Evolutionary conservation across 1,140 invertebrate genomes (phyloP).

Genomic region (Oryzaephilus surinamensis): DNA sequence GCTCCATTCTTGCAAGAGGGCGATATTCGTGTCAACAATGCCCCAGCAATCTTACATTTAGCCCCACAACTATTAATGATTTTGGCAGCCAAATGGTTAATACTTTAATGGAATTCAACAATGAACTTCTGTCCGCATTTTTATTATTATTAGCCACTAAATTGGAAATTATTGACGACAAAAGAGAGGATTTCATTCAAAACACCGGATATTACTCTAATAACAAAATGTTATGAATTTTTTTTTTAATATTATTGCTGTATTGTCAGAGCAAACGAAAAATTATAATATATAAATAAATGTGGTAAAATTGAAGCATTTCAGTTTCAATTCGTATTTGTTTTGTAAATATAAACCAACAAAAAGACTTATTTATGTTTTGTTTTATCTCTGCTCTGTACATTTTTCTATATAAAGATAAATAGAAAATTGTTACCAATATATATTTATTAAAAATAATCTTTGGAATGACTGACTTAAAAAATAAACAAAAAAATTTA

Average conservation of each 20-base stretch:
- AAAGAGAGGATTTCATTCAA: too few species aligned
- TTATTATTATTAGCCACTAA: background rate
- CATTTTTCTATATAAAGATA: background rate
- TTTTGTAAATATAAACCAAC: background rate
- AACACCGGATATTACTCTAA: too few species aligned
- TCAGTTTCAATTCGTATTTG: background rate
- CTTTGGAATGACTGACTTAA: too few species aligned
- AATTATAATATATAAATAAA: too few species aligned
- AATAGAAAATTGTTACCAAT: background rate
- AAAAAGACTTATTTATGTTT: background rate
- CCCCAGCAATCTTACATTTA: slow-evolving; percentile 20
- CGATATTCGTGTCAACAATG: slow-evolving; percentile 65
- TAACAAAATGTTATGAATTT: too few species aligned
- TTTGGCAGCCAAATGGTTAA: slow-evolving; percentile 37
- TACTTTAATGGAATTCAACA: slow-evolving; percentile 24
- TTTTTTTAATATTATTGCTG: too few species aligned
- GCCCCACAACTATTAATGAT: slow-evolving; percentile 37
- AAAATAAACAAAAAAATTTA: slow-evolving; percentile 2
- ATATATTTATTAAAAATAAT: background rate
- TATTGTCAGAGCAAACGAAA: too few species aligned
- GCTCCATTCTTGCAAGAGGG: slow-evolving; percentile 67
- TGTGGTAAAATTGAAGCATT: slow-evolving; percentile 8
- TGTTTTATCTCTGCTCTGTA: background rate
- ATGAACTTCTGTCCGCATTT: background rate
- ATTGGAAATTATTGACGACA: background rate